Evolutionary conservation across 2,113 vertebrate genomes (phyloP).

Genomic region (Motacilla tschutschensis): DNA sequence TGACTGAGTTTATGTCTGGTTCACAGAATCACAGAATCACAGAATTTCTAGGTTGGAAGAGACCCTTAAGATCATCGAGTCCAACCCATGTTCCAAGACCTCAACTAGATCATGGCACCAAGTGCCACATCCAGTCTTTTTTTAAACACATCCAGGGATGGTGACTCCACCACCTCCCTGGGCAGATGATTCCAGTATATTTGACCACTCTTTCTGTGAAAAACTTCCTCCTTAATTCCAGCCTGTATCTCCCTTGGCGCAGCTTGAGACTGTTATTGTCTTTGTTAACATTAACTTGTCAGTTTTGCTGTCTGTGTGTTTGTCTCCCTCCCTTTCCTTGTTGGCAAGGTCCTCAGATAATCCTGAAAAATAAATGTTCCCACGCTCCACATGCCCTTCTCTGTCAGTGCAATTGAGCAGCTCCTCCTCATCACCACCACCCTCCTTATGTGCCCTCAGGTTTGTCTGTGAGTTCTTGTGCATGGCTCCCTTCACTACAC

Average conservation of each 20-base stretch:
- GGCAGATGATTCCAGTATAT: too few relatives aligned
- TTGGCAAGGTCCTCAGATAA: neutral
- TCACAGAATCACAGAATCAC: too few relatives aligned
- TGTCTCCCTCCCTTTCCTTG: neutral
- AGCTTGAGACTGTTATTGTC: neutral
- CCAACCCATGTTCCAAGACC: too few relatives aligned
- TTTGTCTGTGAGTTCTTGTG: accelerated
- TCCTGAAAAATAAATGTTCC: neutral
- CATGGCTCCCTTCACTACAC: neutral
- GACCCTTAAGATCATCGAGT: too few relatives aligned
- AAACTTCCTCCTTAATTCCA: too few relatives aligned
- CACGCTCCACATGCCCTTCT: neutral
- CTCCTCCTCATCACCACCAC: neutral
- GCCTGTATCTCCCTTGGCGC: too few relatives aligned
- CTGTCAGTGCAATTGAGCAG: neutral
- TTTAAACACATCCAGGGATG: too few relatives aligned
- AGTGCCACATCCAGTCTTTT: too few relatives aligned
- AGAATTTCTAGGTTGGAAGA: too few relatives aligned
- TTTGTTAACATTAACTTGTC: neutral
- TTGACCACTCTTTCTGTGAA: too few relatives aligned
- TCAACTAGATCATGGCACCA: too few relatives aligned
- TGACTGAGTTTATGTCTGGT: neutral
- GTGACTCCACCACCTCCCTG: too few relatives aligned
- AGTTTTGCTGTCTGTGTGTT: neutral
- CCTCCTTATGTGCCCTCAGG: neutral